Base-by-base conservation (phyloP, 2,113 vertebrate genomes). In the Thomomys bottae region DNA sequence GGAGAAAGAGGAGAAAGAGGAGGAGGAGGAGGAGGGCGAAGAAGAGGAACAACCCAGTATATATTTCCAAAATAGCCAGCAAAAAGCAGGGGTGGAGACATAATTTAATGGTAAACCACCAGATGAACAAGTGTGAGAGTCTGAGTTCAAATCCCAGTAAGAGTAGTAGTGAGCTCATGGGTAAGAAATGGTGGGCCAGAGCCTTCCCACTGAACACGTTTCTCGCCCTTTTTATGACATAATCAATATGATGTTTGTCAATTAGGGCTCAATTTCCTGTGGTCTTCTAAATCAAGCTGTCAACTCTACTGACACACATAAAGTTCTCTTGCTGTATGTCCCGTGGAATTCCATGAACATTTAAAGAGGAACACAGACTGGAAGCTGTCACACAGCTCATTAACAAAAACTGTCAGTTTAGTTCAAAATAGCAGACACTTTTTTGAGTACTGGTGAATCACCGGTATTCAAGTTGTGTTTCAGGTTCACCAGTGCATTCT, bases 231-330 rank as follows among this genome's bases (percentile, higher is more conserved):
- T 54, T 89, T 84, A 77, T 67, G 45, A 24, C 6, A 24, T n/a
- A 38, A 36, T 83, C 71, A 76, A 2, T 18, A 36, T 34, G 67
- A 40, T n/a, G 34, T 11, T 92, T 90, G 61, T 83, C 91, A 78
- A 87, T 82, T 68, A 94, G 54, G 77, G 15, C 71, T 93, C 30
- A 63, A 36, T 15, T 89, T 77, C 82, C 63, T 49, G 49, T 28
- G 18, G 42, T 79, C 68, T 93, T 38, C 75, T 63, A 45, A 0
- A 0, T 12, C 40, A 66, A 45, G 34, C 18, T 92, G 38, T 84
- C 88, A 87, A 86, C 40, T 42, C 91, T 86, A 86, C 32, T 84
- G 79, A 77, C 40, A 95, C 89, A 96, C 95, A 20, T 84, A 84
- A 89, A 91, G 72, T 90, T 40, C 14, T 93, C 79, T 88, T 89